These are phyloP conservation scores for Pao palembangensis DNA, from an alignment of 2,113 vertebrate species.

Conservation along the genomic window DNA sequence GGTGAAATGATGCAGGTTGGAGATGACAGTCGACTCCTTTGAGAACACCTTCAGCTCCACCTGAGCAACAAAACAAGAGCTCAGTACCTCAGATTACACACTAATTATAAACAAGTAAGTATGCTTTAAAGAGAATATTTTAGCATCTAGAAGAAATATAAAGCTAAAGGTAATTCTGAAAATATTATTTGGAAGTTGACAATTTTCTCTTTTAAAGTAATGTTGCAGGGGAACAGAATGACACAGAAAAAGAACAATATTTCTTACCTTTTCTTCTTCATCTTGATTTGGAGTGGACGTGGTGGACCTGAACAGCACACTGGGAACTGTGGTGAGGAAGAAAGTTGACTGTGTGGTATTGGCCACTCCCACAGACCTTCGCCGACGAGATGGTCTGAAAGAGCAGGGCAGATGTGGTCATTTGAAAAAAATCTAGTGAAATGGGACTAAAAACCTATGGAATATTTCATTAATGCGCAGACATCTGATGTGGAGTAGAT, in stretches of 20 bases:
- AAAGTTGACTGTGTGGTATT: constrained; percentile 70
- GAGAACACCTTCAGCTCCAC: constrained; percentile 79
- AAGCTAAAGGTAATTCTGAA: not conserved
- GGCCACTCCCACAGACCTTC: constrained; percentile 80
- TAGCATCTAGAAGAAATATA: not conserved
- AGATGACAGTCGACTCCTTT: constrained; percentile 89
- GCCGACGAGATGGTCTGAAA: constrained; percentile 80
- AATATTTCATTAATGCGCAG: not conserved
- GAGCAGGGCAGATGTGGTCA: constrained; percentile 1
- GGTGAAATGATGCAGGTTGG: constrained; percentile 89
- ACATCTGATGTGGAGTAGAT: not conserved
- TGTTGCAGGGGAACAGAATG: not conserved
- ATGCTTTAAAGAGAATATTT: not conserved
- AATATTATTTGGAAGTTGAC: too few relatives aligned
- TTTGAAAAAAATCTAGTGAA: constrained; percentile 3
- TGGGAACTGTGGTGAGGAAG: constrained; percentile 57
- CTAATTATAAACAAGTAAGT: not conserved
- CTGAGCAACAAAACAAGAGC: constrained; percentile 22
- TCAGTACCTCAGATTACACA: not conserved
- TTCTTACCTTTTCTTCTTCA: constrained; percentile 55
- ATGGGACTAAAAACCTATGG: not conserved
- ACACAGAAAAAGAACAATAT: not conserved
- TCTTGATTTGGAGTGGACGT: constrained; percentile 46
- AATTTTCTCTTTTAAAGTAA: too few relatives aligned
- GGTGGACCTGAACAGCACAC: constrained; percentile 63